phyloP scores from a whole-genome alignment of 1,140 invertebrate species.

The Linepithema humile region DNA sequence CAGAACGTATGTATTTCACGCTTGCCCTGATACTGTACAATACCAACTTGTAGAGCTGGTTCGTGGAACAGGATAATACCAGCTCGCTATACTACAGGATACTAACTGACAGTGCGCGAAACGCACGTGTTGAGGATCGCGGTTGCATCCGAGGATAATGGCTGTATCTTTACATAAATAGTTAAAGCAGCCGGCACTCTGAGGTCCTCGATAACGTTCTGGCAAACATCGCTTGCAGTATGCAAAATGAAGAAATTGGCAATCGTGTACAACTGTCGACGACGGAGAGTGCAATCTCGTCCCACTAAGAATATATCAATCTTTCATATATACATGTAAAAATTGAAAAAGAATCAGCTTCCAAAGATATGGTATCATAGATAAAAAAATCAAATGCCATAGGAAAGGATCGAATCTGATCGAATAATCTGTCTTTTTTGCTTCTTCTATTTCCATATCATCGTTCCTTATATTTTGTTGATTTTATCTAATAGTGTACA shows the following conservation, averaged over 20 bases:
- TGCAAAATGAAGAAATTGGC: not conserved
- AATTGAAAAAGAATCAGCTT: not conserved
- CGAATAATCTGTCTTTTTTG: not conserved
- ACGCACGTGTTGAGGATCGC: not conserved
- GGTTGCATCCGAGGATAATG: not conserved
- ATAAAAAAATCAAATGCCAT: not conserved
- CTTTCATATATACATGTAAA: not conserved
- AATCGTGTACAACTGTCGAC: not conserved
- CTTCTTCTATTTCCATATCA: constrained; percentile 2
- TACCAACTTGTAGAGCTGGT: not conserved
- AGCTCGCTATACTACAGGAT: not conserved
- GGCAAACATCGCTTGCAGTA: not conserved
- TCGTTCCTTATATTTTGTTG: constrained; percentile 28
- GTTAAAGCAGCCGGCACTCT: constrained; percentile 12
- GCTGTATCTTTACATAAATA: constrained; percentile 7
- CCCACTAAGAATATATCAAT: not conserved
- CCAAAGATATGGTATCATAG: not conserved
- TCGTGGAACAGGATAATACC: not conserved
- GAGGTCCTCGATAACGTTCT: not conserved
- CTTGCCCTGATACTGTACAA: constrained; percentile 1
- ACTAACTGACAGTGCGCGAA: constrained; percentile 14
- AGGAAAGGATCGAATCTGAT: not conserved
- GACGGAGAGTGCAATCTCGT: not conserved
- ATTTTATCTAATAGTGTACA: constrained; percentile 75
- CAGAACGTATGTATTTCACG: not conserved